phyloP scores from a whole-genome alignment of 2,113 vertebrate species.

The Zootoca vivipara region DNA sequence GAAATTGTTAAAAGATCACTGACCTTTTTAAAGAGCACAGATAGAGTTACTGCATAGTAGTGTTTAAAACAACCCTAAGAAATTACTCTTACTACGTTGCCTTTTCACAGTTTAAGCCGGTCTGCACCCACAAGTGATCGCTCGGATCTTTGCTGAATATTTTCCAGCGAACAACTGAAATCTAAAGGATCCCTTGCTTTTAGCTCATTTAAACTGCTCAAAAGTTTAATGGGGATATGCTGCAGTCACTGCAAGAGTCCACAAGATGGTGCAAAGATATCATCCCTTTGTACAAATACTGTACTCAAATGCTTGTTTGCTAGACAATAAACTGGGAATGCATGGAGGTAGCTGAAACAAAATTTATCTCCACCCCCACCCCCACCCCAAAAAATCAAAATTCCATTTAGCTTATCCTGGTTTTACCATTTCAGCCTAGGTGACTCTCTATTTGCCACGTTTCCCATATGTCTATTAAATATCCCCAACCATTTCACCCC shows the following conservation, averaged over 20 bases:
- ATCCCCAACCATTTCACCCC: not conserved
- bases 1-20: not conserved
- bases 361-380: not conserved
- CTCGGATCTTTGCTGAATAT: not conserved
- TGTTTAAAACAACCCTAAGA: not conserved
- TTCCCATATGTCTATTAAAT: not conserved
- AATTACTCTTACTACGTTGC: not conserved
- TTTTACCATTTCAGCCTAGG: not conserved
- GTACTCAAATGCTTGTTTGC: not conserved
- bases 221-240: not conserved
- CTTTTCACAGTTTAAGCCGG: not conserved
- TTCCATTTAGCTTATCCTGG: not conserved
- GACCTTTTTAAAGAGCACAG: not conserved
- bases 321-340: not conserved
- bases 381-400: not conserved
- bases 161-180: not conserved
- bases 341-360: not conserved
- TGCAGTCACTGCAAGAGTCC: not conserved
- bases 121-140: not conserved
- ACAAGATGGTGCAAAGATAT: slow-evolving; percentile 24
- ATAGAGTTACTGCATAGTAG: not conserved
- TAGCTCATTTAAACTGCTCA: not conserved
- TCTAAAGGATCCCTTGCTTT: not conserved
- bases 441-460: not conserved
- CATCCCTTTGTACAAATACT: not conserved